Evolutionary conservation across 2,888 invertebrate genomes (phyloP).

Genomic region (Dicycla oo): DNA sequence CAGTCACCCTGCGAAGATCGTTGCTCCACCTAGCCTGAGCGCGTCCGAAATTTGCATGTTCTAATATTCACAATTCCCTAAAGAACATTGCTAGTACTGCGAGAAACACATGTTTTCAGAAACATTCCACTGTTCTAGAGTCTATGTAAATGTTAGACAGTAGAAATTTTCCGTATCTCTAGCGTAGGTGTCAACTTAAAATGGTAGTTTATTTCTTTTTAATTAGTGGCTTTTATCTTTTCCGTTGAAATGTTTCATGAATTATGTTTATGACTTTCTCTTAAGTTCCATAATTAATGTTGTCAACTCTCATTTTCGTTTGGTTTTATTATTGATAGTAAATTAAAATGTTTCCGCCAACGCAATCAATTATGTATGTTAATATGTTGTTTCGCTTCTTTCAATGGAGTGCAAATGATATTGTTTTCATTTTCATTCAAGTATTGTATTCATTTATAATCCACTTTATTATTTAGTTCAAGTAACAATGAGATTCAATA

Average conservation of each 20-base stretch:
- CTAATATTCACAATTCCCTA: not conserved
- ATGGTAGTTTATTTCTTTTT: constrained; percentile 44
- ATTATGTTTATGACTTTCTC: constrained; percentile 45
- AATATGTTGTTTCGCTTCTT: not conserved
- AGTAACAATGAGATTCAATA: no score
- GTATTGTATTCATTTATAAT: no score
- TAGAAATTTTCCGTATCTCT: constrained; percentile 2
- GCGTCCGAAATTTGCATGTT: not conserved
- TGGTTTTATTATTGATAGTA: constrained; percentile 26
- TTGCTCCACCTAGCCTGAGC: no score
- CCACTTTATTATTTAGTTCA: no score
- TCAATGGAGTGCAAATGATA: no score
- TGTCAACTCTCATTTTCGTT: constrained; percentile 52
- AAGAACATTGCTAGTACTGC: not conserved
- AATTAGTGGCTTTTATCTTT: constrained; percentile 55
- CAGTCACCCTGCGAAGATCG: no score
- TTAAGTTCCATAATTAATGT: constrained; percentile 32
- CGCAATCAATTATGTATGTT: constrained; percentile 15
- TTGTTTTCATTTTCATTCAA: no score
- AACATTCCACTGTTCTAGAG: not conserved
- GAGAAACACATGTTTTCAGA: not conserved
- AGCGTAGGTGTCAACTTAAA: constrained; percentile 37
- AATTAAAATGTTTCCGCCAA: constrained; percentile 42
- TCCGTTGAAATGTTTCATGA: constrained; percentile 29
- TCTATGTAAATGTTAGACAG: not conserved